A percentile compares a stretch with the other conserved stretches of the same genome.
These are phyloP conservation scores for Thecophora atra DNA, from an alignment of 2,888 invertebrate species.

Conservation along the genomic window DNA sequence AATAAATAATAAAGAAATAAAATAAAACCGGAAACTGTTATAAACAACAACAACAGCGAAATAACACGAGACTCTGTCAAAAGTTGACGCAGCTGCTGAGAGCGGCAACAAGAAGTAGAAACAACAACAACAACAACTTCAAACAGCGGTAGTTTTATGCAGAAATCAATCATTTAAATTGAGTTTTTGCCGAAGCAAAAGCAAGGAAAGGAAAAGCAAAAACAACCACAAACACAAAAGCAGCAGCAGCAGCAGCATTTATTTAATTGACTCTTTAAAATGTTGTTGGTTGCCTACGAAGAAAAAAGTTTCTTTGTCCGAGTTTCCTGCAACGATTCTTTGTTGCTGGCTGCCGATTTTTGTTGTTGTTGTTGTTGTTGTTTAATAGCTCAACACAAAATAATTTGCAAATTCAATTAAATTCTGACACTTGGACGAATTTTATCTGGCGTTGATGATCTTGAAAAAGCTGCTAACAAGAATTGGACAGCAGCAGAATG, in stretches of 20 bases:
- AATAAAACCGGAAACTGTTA: not conserved
- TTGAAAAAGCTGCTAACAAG: conserved; percentile 36
- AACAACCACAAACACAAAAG: not conserved
- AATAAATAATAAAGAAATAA: not conserved
- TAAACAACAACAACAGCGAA: conserved; percentile 7
- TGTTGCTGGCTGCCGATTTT: not conserved
- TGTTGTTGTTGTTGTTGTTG: conserved; percentile 9
- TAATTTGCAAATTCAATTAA: conserved; percentile 53
- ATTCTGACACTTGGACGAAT: conserved; percentile 35
- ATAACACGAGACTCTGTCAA: not conserved
- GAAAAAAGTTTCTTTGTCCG: no score
- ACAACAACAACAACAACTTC: not conserved
- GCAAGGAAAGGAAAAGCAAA: conserved; percentile 12
- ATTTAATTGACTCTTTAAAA: conserved; percentile 38
- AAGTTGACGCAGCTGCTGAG: conserved; percentile 2
- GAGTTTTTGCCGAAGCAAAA: conserved; percentile 19
- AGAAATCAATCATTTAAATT: conserved; percentile 34
- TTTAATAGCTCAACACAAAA: conserved; percentile 51
- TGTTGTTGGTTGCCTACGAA: no score
- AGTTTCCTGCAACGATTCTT: not conserved
- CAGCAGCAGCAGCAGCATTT: conserved; percentile 8
- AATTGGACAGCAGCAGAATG: not conserved
- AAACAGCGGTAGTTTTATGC: conserved; percentile 10
- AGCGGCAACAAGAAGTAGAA: not conserved
- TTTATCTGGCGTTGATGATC: conserved; percentile 36